Base-by-base conservation (phyloP, 2,888 invertebrate species). In the Gastracanthus pulcherrimus region DNA sequence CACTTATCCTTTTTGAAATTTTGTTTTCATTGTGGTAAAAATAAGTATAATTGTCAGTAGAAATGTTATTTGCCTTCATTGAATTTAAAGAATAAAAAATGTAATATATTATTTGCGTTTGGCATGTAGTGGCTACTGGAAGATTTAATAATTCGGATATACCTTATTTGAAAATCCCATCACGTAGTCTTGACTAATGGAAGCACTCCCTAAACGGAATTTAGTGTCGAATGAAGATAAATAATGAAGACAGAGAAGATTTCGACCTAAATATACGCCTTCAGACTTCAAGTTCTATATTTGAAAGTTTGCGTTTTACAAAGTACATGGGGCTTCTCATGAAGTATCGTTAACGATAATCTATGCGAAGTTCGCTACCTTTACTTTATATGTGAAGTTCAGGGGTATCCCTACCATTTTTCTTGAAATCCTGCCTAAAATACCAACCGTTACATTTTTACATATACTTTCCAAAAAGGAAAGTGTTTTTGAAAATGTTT, bases 171-270 rank as follows among this genome's bases (percentile, higher is more conserved):
- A 79, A 79, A 64, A 45, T n/a, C n/a, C 72, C 51, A 55, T 79
- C 78, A 72, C 72, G 72, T 72, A 79, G 41, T 19, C 72, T 72
- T 79, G 78, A 79, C 66, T 31, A 58, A 72, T 72, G 72, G 66
- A 72, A 71, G 41, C 64, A 66, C 51, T 64, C 55, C n/a, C 31
- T 71, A 74, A 67, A 69, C 66, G 67, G 51, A 79, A 80, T 74
- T 80, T 74, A 74, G 67, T 19, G 69, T 80, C 67, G 67, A 74
- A 48, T 69, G 38, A 70, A 34, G 34, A 38, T 69, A 64, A 76
- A 64, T 75, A 80, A 75, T 62, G 64, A 80, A 69, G 69, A 75
- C 23, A 51, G 34, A 55, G 69, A 38, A 31, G 36, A 69, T 31
- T 7, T n/a, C n/a, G 2, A 4, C 11, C 26, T 11, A 0, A 19